Evolutionary conservation across 2,113 vertebrate genomes (phyloP).

Genomic region (Paratilapia polleni): DNA sequence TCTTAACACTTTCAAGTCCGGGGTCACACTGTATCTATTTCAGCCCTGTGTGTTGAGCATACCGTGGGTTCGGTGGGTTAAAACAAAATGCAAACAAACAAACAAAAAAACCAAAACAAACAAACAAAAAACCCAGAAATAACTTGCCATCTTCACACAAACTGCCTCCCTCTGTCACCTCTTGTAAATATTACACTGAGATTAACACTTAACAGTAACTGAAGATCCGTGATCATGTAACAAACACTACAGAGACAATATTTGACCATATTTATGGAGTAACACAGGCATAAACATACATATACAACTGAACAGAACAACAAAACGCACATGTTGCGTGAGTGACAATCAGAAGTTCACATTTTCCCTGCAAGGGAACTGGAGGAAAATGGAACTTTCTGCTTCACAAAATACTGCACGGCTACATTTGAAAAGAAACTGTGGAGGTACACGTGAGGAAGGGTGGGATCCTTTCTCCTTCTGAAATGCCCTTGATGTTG

Average conservation of each 20-base stretch:
- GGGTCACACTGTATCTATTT: background rate
- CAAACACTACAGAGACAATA: constrained; percentile 49
- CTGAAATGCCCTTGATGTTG: background rate
- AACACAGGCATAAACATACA: constrained; percentile 38
- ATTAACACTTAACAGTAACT: constrained; percentile 59
- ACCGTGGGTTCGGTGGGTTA: constrained; percentile 5
- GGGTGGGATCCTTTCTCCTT: background rate
- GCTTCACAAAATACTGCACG: constrained; percentile 75
- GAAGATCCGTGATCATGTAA: constrained; percentile 43
- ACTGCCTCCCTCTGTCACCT: constrained; percentile 3
- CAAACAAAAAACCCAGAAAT: background rate
- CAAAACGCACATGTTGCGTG: constrained; percentile 31
- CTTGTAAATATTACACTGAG: constrained; percentile 9
- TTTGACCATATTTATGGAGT: constrained; percentile 27
- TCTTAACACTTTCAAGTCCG: constrained; percentile 13
- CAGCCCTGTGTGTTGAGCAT: constrained; percentile 11
- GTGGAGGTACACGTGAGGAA: constrained; percentile 36
- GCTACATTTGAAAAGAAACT: constrained; percentile 66
- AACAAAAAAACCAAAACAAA: background rate
- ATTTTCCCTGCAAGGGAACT: constrained; percentile 1
- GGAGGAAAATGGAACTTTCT: constrained; percentile 55
- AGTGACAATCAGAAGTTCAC: constrained; percentile 21
- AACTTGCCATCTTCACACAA: background rate
- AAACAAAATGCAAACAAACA: constrained; percentile 11
- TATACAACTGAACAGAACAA: constrained; percentile 50